These are phyloP conservation scores for Zaprionus ornatus DNA, from an alignment of 1,140 invertebrate species.

Conservation along the genomic window DNA sequence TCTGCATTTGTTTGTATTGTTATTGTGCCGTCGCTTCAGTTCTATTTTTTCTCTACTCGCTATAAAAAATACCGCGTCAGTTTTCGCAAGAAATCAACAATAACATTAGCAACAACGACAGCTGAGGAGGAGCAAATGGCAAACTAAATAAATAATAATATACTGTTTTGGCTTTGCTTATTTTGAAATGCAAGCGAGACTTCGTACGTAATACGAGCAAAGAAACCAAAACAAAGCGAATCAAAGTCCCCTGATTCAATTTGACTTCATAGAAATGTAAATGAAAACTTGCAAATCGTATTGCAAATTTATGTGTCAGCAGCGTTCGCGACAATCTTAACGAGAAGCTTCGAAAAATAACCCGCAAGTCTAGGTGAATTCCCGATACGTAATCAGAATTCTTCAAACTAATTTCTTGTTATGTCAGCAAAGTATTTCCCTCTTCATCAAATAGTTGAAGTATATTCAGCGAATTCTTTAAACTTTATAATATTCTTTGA, in stretches of 20 bases:
- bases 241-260: slow-evolving; percentile 4
- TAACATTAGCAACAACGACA: slow-evolving; percentile 13
- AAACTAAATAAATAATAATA: slow-evolving; percentile 47
- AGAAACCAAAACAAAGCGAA: slow-evolving; percentile 25
- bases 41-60: slow-evolving; percentile 26
- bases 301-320: slow-evolving; percentile 7
- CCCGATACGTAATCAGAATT: not conserved
- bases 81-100: slow-evolving; percentile 57
- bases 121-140: slow-evolving; percentile 11
- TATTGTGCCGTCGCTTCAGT: slow-evolving; percentile 32
- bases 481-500: not conserved
- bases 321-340: not conserved
- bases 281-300: slow-evolving; percentile 8
- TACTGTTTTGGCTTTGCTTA: slow-evolving; percentile 31
- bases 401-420: not conserved
- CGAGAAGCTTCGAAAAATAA: not conserved
- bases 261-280: slow-evolving; percentile 12
- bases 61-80: slow-evolving; percentile 40
- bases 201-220: slow-evolving; percentile 30
- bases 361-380: not conserved
- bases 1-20: slow-evolving; percentile 38
- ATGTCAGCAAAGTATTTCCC: not conserved
- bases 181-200: slow-evolving; percentile 44
- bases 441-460: not conserved
- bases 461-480: not conserved